Base-by-base conservation (phyloP, 64 coral and sea anemone genomes). In the Porites australiensis region DNA sequence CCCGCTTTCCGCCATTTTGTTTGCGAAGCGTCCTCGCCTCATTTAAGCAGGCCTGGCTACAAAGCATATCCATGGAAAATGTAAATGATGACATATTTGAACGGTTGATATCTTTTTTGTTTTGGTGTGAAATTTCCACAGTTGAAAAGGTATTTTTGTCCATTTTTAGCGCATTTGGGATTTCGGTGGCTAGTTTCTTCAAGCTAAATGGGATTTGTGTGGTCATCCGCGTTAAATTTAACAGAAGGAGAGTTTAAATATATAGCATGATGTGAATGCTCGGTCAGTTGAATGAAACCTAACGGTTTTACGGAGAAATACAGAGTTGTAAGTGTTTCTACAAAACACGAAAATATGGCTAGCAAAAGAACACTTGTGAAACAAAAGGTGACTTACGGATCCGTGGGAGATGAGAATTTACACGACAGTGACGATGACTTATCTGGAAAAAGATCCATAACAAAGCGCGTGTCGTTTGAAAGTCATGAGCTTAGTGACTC, bases 301-400 rank as follows among this genome's bases (percentile, higher is more conserved):
- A 84, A 84, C 81, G 81, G 81, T 84, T 68, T 84, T 83, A 20
- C 19, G 3, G 27, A 37, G 27, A 37, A 37, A 37, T 37, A 37
- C 27, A 37, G 27, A 44, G 81, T 51, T 68, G 27, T 7, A 80
- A 54, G 43, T 84, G 27, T 68, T 44, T 84, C 20, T n/a, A 12
- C 9, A 18, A 5, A 69, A 68, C 59, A n/a, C 43, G 63, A 50
- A 21, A 84, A 69, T 23, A 84, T 84, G 81, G 51, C 15, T 19
- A 51, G 43, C 2, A 91, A 91, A 64, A 83, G 72, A 52, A 44
- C 89, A 60, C 75, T 91, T 19, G 81, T 91, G 47, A 91, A 91
- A 73, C 89, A 91, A 81, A 72, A 83, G 73, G 71, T 73, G 79
- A 72, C 81, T 59, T 83, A 64, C 6, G 68, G 55, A 18, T 58